Evolutionary conservation across 2,113 vertebrate species (phyloP).

Genomic region (Pionites leucogaster): DNA sequence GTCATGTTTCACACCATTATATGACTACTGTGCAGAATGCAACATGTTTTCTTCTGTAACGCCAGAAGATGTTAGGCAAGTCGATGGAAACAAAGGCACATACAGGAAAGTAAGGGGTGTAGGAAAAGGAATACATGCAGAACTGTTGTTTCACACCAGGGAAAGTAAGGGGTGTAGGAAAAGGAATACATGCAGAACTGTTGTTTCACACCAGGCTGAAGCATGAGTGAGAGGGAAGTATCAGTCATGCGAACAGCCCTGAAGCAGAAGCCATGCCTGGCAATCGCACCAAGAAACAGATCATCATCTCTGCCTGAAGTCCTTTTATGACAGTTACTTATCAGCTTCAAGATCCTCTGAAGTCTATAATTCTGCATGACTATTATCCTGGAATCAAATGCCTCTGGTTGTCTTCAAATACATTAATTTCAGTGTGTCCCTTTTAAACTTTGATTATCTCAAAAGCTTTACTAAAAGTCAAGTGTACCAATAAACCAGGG

Average conservation of each 20-base stretch:
- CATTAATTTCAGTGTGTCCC: background rate
- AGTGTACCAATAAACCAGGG: background rate
- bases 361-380: background rate
- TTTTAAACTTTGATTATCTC: background rate
- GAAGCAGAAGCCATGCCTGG: constrained; percentile 21
- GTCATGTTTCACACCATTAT: background rate
- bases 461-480: background rate
- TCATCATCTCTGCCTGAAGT: background rate
- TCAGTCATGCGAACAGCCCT: background rate
- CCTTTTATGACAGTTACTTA: constrained; percentile 14
- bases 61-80: background rate
- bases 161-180: background rate
- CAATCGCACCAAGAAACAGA: constrained; percentile 20
- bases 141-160: background rate
- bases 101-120: background rate
- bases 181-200: background rate
- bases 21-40: background rate
- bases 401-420: background rate
- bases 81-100: background rate
- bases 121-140: background rate
- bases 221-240: background rate
- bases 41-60: background rate
- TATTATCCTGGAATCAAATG: background rate
- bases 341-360: constrained; percentile 8
- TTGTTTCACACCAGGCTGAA: background rate